Percentiles rank a stretch among this genome's conserved stretches.
These are phyloP conservation scores for Neoascia interrupta DNA, from an alignment of 2,888 invertebrate species.

Conservation along the genomic window DNA sequence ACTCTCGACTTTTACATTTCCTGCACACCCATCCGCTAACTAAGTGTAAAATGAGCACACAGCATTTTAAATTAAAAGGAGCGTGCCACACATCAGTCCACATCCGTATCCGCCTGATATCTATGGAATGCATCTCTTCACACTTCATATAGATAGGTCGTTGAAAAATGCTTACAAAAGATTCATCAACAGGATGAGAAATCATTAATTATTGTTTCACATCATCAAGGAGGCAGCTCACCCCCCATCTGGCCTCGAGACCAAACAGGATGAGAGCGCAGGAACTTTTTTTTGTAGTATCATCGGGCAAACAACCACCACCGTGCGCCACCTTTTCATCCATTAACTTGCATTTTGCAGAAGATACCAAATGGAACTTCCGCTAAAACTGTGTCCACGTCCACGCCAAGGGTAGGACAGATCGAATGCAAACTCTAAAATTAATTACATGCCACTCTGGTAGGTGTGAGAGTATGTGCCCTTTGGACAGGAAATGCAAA, in stretches of 20 bases:
- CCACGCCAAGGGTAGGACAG: constrained; percentile 5
- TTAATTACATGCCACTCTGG: constrained; percentile 61
- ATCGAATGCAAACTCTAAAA: constrained; percentile 57
- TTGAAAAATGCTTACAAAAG: constrained; percentile 60
- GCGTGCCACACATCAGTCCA: constrained; percentile 65
- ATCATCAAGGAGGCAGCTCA: constrained; percentile 22
- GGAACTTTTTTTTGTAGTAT: constrained; percentile 14
- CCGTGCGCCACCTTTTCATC: constrained; percentile 43
- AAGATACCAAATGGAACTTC: constrained; percentile 64
- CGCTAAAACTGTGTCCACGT: constrained; percentile 14
- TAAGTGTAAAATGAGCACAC: constrained; percentile 49
- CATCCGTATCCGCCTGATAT: constrained; percentile 58
- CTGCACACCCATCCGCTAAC: constrained; percentile 36
- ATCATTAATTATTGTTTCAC: constrained; percentile 66
- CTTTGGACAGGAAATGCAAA: constrained; percentile 65
- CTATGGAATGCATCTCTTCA: constrained; percentile 52
- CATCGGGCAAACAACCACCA: constrained; percentile 3
- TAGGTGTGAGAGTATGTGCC: constrained; percentile 54
- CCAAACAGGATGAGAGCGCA: neutral
- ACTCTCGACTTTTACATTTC: constrained; percentile 24
- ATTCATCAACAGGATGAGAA: constrained; percentile 63
- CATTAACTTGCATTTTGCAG: constrained; percentile 59
- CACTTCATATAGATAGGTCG: constrained; percentile 54
- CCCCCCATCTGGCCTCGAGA: constrained; percentile 18
- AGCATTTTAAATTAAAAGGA: constrained; percentile 63